These are phyloP conservation scores for Lanius ludovicianus DNA, from an alignment of 2,113 vertebrate genomes.

Conservation along the genomic window DNA sequence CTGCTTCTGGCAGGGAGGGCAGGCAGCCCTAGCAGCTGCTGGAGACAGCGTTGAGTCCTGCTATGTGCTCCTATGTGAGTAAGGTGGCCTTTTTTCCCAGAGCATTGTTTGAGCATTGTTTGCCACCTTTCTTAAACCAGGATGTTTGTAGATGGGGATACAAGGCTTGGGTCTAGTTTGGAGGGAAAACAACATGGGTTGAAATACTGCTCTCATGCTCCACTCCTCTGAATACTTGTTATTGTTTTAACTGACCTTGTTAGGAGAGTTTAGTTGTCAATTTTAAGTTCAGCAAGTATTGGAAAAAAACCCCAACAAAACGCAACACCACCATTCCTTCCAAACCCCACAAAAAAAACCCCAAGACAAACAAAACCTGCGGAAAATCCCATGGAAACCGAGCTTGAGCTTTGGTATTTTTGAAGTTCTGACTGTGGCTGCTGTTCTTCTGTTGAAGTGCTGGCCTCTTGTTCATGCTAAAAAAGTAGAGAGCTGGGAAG, in stretches of 20 bases:
- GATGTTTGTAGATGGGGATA: background rate
- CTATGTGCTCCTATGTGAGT: background rate
- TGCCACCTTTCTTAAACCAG: background rate
- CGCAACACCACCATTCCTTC: background rate
- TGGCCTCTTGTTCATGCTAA: background rate
- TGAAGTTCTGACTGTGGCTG: background rate
- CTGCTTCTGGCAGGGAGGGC: background rate
- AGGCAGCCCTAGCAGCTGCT: background rate
- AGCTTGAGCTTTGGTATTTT: background rate
- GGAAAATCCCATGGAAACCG: background rate
- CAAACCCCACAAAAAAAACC: background rate
- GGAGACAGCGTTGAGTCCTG: rapidly evolving
- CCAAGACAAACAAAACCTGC: background rate
- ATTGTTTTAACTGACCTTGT: background rate
- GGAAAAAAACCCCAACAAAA: background rate
- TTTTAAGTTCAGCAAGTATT: background rate
- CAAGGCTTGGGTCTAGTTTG: background rate
- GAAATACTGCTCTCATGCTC: background rate
- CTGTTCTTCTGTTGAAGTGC: background rate
- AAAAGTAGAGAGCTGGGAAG: background rate
- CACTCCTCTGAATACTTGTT: background rate
- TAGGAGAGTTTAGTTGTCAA: background rate
- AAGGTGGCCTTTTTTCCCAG: background rate
- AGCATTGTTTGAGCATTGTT: too few species aligned
- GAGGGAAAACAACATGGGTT: background rate